Evolutionary conservation across 2,797 vertebrate species (phyloP).

Genomic region (Neoniphon sammara): DNA sequence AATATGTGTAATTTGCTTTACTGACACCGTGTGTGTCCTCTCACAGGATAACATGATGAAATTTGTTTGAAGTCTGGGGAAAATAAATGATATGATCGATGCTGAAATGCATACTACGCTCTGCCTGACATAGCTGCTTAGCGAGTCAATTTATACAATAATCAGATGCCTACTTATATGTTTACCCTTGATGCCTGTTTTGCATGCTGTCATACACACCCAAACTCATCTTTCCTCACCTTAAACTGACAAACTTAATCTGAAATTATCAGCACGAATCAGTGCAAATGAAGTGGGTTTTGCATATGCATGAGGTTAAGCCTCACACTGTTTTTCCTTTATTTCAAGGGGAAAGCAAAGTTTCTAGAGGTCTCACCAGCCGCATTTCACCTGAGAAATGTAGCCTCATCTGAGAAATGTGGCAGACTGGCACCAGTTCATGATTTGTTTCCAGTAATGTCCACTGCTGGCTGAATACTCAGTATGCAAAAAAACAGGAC

Average conservation of each 20-base stretch:
- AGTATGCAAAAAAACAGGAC: background rate
- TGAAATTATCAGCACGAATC: background rate
- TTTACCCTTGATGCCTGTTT: background rate
- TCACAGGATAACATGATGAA: background rate
- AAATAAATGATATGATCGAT: background rate
- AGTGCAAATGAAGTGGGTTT: background rate
- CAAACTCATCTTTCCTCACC: background rate
- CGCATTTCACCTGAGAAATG: background rate
- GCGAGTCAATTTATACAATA: background rate
- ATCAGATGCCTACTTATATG: background rate
- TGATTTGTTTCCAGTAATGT: constrained; percentile 38
- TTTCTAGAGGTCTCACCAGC: constrained; percentile 1
- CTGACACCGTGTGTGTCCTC: background rate
- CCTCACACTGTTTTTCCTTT: background rate
- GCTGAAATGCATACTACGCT: background rate
- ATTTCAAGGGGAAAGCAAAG: constrained; percentile 9
- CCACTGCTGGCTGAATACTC: constrained; percentile 36
- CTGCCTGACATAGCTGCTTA: background rate
- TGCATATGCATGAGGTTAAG: background rate
- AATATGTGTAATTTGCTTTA: background rate
- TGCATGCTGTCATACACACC: background rate
- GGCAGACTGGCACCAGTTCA: constrained; percentile 4
- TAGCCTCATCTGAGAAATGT: constrained; percentile 12
- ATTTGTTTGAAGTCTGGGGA: background rate
- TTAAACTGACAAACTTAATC: background rate